Evolutionary conservation across 2,113 vertebrate genomes (phyloP).

Genomic region (Eretmochelys imbricata): DNA sequence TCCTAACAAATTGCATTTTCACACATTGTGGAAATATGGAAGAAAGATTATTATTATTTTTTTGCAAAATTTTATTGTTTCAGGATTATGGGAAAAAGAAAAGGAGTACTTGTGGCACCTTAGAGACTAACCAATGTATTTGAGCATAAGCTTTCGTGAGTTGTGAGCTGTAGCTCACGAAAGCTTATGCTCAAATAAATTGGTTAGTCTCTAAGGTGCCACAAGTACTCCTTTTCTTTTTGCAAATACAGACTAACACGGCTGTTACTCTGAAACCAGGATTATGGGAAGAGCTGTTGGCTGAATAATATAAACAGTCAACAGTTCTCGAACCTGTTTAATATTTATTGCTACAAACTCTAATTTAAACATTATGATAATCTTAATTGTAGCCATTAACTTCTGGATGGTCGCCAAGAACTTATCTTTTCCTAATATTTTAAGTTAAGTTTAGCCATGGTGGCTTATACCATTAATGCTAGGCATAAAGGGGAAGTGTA

Average conservation of each 20-base stretch:
- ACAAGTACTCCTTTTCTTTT: no score
- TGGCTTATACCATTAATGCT: background rate
- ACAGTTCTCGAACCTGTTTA: background rate
- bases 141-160: no score
- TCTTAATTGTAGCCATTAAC: background rate
- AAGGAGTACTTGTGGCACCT: no score
- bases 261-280: background rate
- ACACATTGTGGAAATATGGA: fast-evolving
- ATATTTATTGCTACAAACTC: background rate
- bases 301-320: fast-evolving
- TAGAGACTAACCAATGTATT: no score
- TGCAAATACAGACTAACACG: no score
- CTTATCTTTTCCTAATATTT: background rate
- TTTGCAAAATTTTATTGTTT: background rate
- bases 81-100: background rate
- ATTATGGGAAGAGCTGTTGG: background rate
- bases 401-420: background rate
- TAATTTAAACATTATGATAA: background rate
- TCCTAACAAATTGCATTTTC: background rate
- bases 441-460: background rate
- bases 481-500: background rate
- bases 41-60: background rate
- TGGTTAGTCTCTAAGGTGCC: no score
- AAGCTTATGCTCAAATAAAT: no score
- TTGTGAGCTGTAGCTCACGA: no score